Evolutionary conservation across 2,113 vertebrate species (phyloP).

Genomic region (Ceratotherium simum): DNA sequence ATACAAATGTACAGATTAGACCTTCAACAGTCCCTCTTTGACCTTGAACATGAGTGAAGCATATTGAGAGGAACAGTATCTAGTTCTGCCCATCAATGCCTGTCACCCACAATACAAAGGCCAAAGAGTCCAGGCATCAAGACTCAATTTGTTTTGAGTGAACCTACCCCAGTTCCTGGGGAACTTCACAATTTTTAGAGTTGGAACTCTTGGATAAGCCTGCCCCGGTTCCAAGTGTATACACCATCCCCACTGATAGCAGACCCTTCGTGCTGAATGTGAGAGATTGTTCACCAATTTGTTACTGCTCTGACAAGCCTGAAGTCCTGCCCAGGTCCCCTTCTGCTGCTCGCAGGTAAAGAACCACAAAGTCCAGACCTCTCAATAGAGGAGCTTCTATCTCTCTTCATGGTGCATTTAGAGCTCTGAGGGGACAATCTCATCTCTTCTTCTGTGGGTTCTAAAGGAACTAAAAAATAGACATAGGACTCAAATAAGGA

Average conservation of each 20-base stretch:
- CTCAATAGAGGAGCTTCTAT: background rate
- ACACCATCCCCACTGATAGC: fast-evolving
- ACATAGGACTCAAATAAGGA: background rate
- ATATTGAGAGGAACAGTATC: background rate
- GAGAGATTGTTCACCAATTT: no score
- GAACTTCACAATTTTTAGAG: background rate
- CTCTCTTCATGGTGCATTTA: background rate
- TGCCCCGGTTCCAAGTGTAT: background rate
- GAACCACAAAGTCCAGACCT: background rate
- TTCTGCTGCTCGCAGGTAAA: background rate
- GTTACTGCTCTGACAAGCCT: background rate
- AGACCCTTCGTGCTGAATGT: no score
- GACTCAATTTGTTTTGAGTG: background rate
- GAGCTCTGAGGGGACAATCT: background rate
- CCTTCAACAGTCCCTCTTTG: background rate
- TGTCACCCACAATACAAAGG: background rate
- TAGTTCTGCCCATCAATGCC: background rate
- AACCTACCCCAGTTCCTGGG: background rate
- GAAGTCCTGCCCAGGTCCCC: background rate
- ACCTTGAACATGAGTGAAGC: background rate
- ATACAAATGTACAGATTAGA: background rate
- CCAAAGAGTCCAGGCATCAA: background rate
- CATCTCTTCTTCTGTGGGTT: background rate
- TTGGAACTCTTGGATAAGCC: background rate
- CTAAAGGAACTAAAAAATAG: background rate